Conservation (phyloP, 2,888 invertebrate genomes). For the Metallyticus violacea region DNA sequence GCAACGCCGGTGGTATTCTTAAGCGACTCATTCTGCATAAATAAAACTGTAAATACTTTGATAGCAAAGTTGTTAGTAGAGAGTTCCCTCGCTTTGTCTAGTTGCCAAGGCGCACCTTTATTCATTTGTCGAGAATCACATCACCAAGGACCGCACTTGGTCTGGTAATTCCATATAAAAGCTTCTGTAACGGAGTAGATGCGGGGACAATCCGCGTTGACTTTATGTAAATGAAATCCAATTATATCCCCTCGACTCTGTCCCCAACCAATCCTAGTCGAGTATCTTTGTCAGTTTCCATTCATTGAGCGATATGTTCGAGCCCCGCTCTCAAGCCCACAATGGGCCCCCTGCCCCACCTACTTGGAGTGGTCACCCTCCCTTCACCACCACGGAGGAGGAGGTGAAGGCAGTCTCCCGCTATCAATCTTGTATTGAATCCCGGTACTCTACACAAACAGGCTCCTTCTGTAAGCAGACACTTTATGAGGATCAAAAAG, state of each 20-base stretch:
- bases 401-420: background rate
- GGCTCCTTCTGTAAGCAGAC: too few relatives aligned
- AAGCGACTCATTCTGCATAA: too few relatives aligned
- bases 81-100: too few relatives aligned
- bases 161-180: background rate
- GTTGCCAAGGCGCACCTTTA: too few relatives aligned
- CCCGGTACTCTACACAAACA: background rate
- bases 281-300: background rate
- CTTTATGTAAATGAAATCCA: background rate
- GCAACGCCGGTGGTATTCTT: too few relatives aligned
- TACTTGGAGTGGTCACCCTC: background rate
- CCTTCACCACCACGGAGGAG: background rate
- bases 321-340: background rate
- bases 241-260: background rate
- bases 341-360: background rate
- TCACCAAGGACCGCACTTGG: background rate
- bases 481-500: too few relatives aligned
- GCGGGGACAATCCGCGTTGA: background rate
- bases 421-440: conserved; percentile 25
- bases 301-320: background rate
- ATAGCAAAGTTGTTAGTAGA: too few relatives aligned
- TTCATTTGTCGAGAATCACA: too few relatives aligned
- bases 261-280: background rate
- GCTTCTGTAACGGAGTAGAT: too few relatives aligned
- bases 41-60: too few relatives aligned